Conservation (phyloP, 2,797 vertebrate genomes). For the Calcarius lapponicus region DNA sequence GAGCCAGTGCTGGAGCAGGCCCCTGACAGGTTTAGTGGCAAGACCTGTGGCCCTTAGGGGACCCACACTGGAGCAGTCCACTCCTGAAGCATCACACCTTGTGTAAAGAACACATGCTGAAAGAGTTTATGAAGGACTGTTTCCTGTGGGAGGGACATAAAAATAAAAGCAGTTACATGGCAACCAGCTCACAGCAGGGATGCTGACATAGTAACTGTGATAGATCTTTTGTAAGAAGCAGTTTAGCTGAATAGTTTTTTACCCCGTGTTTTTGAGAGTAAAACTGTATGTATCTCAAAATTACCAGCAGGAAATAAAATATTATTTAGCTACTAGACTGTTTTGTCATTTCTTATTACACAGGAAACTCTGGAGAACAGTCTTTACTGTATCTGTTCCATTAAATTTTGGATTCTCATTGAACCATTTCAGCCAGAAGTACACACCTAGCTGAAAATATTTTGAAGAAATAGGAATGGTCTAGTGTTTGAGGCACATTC, state of each 20-base stretch:
- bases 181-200: neutral
- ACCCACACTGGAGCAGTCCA: neutral
- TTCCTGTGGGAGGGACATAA: neutral
- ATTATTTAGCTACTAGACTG: neutral
- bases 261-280: neutral
- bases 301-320: neutral
- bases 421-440: neutral
- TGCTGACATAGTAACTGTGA: neutral
- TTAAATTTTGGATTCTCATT: neutral
- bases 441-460: neutral
- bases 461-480: neutral
- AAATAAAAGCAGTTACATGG: neutral
- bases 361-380: neutral
- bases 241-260: neutral
- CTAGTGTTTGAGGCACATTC: neutral
- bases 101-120: neutral
- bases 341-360: neutral
- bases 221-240: neutral
- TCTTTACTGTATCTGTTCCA: neutral
- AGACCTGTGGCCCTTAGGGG: neutral
- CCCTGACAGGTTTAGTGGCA: neutral
- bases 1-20: rapidly evolving
- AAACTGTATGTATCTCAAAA: neutral
- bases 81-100: neutral
- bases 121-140: neutral